Evolutionary conservation across 2,113 vertebrate genomes (phyloP).

Genomic region (Trichechus manatus): DNA sequence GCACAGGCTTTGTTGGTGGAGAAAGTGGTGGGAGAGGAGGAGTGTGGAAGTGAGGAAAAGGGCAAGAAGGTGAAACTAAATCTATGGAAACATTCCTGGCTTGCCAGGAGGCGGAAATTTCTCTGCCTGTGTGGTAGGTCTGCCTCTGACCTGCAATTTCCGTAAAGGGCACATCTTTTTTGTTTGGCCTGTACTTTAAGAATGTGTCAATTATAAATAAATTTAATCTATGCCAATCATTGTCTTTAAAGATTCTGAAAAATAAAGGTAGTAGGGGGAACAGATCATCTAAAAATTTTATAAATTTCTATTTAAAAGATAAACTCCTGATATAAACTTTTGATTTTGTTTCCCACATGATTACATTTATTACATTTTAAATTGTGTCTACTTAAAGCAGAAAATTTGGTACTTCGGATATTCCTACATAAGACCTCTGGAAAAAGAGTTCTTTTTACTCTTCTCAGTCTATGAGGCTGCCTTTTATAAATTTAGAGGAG

Average conservation of each 20-base stretch:
- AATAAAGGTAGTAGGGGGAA: not conserved
- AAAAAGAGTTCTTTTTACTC: not conserved
- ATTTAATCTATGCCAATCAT: not conserved
- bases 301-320: slow-evolving; percentile 13
- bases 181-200: slow-evolving; percentile 57
- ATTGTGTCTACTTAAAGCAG: not conserved
- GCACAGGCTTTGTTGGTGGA: not conserved
- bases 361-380: not conserved
- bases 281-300: slow-evolving; percentile 15
- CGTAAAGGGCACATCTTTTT: slow-evolving; percentile 34
- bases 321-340: not conserved
- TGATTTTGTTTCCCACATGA: not conserved
- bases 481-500: not conserved
- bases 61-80: slow-evolving; percentile 34
- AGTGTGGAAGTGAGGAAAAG: not conserved
- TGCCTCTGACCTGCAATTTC: slow-evolving; percentile 28
- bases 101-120: slow-evolving; percentile 17
- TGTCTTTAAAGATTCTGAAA: slow-evolving; percentile 13
- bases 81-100: slow-evolving; percentile 44
- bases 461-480: not conserved
- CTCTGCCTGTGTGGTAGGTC: slow-evolving; percentile 40
- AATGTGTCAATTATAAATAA: slow-evolving; percentile 53
- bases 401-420: not conserved
- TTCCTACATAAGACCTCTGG: not conserved
- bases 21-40: not conserved